A percentile compares a stretch with the other conserved stretches of the same genome.
These are phyloP conservation scores for Nemoura dubitans DNA, from an alignment of 2,888 invertebrate species.

Conservation along the genomic window DNA sequence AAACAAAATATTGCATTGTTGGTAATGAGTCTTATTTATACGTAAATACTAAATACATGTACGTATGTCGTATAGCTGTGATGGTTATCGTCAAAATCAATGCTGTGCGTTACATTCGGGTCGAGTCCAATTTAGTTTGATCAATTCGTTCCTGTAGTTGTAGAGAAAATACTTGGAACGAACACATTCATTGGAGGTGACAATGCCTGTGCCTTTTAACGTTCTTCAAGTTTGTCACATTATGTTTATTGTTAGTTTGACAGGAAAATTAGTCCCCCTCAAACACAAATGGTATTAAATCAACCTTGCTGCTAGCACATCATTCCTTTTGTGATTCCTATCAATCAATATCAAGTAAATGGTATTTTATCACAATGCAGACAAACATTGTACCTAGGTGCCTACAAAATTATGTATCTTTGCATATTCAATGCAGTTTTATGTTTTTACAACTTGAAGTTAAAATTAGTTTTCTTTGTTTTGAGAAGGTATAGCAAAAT, in stretches of 20 bases:
- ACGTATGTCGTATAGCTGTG: too few species aligned
- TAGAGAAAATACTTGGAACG: background rate
- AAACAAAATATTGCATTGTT: background rate
- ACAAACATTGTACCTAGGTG: background rate
- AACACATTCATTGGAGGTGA: background rate
- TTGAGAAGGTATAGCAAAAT: too few species aligned
- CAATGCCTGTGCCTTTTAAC: background rate
- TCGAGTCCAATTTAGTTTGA: background rate
- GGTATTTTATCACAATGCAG: background rate
- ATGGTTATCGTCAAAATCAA: too few species aligned
- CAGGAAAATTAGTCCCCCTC: conserved; percentile 2
- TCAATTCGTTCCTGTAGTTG: background rate
- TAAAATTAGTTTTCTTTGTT: too few species aligned
- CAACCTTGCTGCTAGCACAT: background rate
- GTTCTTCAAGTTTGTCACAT: background rate
- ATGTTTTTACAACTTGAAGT: too few species aligned
- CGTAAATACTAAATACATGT: too few species aligned
- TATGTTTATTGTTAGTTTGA: background rate
- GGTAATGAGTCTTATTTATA: too few species aligned
- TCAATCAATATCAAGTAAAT: background rate
- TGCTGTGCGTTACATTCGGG: background rate
- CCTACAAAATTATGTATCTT: too few species aligned
- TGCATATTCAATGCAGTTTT: too few species aligned
- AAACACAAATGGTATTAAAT: conserved; percentile 24
- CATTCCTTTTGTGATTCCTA: background rate